Conservation (phyloP, 1,140 invertebrate species). For the Sycophila sp. region DNA sequence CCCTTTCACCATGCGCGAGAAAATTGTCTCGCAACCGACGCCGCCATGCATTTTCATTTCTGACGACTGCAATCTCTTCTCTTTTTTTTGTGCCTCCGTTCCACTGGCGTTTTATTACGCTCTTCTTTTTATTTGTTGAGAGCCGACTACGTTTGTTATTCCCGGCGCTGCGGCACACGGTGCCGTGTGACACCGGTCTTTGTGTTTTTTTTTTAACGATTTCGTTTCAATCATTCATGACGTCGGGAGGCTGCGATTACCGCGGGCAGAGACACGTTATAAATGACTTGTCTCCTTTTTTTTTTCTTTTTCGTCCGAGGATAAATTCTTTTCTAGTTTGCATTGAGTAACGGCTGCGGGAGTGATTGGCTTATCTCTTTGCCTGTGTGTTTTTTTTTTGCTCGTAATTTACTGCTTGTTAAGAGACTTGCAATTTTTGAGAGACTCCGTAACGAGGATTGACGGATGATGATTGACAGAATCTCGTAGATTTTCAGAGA, state of each 20-base stretch:
- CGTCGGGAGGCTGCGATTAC: too few species aligned
- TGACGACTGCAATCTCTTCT: not conserved
- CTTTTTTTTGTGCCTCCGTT: not conserved
- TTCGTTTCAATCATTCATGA: conserved; percentile 5
- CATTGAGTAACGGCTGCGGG: not conserved
- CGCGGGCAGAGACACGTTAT: too few species aligned
- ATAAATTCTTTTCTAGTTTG: not conserved
- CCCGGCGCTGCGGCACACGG: not conserved
- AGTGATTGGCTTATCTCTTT: not conserved
- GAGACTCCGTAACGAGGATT: too few species aligned
- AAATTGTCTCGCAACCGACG: too few species aligned
- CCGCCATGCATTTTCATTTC: not conserved
- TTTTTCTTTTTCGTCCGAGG: conserved; percentile 6
- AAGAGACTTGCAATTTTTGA: too few species aligned
- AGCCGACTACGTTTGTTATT: not conserved
- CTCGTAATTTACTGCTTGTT: not conserved
- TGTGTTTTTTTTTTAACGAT: conserved; percentile 14
- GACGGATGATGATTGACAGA: too few species aligned
- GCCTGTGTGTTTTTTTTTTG: too few species aligned
- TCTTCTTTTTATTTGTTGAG: too few species aligned
- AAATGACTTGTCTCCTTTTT: too few species aligned
- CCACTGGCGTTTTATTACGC: too few species aligned
- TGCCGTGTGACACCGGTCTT: not conserved
- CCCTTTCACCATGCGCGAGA: conserved; percentile 8
- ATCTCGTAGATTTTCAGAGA: not conserved